phyloP scores from a whole-genome alignment of 1,140 invertebrate genomes.

The Chrysopa pallens region DNA sequence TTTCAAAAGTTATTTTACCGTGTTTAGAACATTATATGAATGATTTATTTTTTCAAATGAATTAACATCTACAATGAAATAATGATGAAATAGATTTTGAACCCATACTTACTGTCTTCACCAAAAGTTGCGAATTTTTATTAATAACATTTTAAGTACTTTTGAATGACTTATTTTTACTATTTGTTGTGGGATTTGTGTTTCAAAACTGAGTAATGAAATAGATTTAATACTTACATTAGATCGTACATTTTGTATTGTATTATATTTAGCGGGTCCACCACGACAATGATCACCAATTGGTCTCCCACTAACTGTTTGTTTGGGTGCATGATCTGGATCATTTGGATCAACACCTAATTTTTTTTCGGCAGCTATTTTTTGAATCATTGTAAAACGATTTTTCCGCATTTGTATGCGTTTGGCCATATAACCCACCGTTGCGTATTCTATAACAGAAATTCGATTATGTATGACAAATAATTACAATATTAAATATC shows the following conservation, averaged over 20 bases:
- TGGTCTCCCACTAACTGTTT: slow-evolving; percentile 44
- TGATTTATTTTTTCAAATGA: too few species aligned
- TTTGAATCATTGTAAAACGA: slow-evolving; percentile 68
- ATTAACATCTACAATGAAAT: too few species aligned
- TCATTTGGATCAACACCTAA: slow-evolving; percentile 49
- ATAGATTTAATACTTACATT: too few species aligned
- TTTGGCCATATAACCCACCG: slow-evolving; percentile 89
- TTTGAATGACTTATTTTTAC: slow-evolving; percentile 7
- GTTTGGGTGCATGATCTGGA: slow-evolving; percentile 50
- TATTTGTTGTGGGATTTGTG: slow-evolving; percentile 25
- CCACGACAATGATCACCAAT: slow-evolving; percentile 26
- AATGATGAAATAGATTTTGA: too few species aligned
- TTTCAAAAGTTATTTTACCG: too few species aligned
- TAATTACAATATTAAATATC: too few species aligned
- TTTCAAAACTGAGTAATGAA: slow-evolving; percentile 16
- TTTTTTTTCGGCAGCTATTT: slow-evolving; percentile 80
- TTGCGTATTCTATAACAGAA: slow-evolving; percentile 65
- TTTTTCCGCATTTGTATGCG: slow-evolving; percentile 89
- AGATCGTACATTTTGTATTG: not conserved
- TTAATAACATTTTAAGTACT: not conserved
- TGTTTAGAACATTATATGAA: too few species aligned
- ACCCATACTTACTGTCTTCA: too few species aligned
- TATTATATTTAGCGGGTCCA: slow-evolving; percentile 20
- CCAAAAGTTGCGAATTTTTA: not conserved
- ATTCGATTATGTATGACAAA: too few species aligned